phyloP scores from a whole-genome alignment of 2,113 vertebrate species.

The Lipotes vexillifer region DNA sequence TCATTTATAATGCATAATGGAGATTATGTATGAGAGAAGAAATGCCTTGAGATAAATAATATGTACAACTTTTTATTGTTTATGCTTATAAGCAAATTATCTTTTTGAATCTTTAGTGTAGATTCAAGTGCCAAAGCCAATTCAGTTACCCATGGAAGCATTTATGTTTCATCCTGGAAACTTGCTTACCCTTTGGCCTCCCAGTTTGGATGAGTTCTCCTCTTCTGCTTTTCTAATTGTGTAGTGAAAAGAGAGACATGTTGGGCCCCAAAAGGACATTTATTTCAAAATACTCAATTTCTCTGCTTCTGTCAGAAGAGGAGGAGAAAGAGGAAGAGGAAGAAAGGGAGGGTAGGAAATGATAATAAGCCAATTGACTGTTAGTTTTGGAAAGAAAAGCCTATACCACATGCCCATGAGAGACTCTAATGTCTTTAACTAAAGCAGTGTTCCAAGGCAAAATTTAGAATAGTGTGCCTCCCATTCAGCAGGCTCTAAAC shows the following conservation, averaged over 20 bases:
- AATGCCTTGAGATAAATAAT: neutral
- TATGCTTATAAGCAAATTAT: neutral
- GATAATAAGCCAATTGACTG: neutral
- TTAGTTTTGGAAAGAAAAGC: conserved; percentile 56
- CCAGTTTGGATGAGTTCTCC: neutral
- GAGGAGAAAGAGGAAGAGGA: neutral
- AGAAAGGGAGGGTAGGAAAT: neutral
- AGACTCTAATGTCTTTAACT: neutral
- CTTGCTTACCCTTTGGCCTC: neutral
- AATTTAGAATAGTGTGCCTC: neutral
- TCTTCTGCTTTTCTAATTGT: neutral
- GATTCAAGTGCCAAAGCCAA: neutral
- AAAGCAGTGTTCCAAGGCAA: neutral
- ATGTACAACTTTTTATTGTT: neutral
- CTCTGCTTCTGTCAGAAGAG: conserved; percentile 37
- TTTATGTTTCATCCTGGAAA: neutral
- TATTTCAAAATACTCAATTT: conserved; percentile 28
- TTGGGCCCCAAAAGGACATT: neutral
- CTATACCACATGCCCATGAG: neutral
- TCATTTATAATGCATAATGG: neutral
- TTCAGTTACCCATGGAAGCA: neutral
- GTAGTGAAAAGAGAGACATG: neutral
- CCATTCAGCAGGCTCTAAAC: neutral
- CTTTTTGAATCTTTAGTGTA: neutral
- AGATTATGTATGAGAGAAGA: neutral